Evolutionary conservation across 2,797 vertebrate species (phyloP).

Genomic region (Periophthalmus magnuspinnatus): DNA sequence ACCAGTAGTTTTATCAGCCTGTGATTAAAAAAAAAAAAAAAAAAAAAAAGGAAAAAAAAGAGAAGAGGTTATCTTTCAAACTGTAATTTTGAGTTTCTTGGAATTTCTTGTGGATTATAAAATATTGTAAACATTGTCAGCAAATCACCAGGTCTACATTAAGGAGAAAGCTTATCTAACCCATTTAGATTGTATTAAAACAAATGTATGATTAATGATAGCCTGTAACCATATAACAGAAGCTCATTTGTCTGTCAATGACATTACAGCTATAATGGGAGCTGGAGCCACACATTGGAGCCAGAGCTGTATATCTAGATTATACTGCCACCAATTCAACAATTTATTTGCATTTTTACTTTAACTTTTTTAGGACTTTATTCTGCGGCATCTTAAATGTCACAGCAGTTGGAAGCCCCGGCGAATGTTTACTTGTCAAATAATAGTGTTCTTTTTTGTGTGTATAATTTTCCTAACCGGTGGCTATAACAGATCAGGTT

Average conservation of each 20-base stretch:
- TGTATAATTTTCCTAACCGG: background rate
- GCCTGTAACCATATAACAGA: background rate
- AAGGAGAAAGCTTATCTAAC: background rate
- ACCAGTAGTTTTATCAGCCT: no score
- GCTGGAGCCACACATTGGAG: background rate
- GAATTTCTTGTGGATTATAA: background rate
- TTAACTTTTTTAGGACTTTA: background rate
- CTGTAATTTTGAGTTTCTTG: background rate
- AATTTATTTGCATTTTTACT: background rate
- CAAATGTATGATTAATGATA: background rate
- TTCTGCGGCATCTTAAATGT: background rate
- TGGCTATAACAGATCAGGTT: constrained; percentile 8
- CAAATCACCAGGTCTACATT: background rate
- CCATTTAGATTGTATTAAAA: constrained; percentile 1
- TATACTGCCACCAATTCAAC: no score
- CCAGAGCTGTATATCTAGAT: background rate
- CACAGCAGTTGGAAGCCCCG: background rate
- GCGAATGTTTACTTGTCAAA: background rate
- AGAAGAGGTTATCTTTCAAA: background rate
- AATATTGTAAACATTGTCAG: background rate
- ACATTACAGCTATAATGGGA: background rate
- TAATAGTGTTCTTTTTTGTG: constrained; percentile 1
- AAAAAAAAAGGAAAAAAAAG: no score
- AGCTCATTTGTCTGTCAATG: constrained; percentile 7
- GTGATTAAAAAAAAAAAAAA: no score